Percentiles rank a stretch among this genome's conserved stretches.
phyloP scores from a whole-genome alignment of 2,888 invertebrate genomes.

The Scaptomyza caliginosa region DNA sequence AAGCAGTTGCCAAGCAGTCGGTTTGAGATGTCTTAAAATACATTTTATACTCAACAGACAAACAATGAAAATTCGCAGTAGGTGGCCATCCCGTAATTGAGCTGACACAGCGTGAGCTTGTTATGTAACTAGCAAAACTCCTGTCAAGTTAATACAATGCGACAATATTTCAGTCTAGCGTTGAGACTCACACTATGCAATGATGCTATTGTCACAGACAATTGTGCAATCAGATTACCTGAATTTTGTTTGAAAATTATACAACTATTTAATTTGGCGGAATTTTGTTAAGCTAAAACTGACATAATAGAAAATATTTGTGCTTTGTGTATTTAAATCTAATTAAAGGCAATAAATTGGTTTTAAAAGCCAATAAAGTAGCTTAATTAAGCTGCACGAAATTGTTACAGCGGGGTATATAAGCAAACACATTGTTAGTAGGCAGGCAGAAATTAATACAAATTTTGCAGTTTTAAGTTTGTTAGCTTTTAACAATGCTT shows the following conservation, averaged over 20 bases:
- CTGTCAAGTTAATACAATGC: constrained; percentile 30
- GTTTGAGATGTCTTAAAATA: constrained; percentile 45
- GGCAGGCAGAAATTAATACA: background rate
- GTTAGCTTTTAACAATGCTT: too few species aligned
- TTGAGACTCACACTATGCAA: background rate
- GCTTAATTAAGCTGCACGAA: background rate
- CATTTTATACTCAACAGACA: constrained; percentile 47
- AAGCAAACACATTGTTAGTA: background rate
- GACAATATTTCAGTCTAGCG: constrained; percentile 21
- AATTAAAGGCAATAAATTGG: background rate
- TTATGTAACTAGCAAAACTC: constrained; percentile 31
- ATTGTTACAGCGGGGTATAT: background rate
- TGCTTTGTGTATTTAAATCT: background rate
- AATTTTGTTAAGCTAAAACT: constrained; percentile 8
- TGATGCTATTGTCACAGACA: background rate
- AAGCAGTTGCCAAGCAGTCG: constrained; percentile 35
- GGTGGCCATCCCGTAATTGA: constrained; percentile 23
- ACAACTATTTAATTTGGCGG: constrained; percentile 1
- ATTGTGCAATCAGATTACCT: constrained; percentile 11
- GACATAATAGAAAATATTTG: background rate
- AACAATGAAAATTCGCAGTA: constrained; percentile 37
- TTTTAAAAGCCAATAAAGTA: background rate
- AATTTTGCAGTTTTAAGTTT: background rate
- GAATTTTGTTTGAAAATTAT: constrained; percentile 7
- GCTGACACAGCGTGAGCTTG: constrained; percentile 44